These are phyloP conservation scores for Rhodophaea formosa DNA, from an alignment of 2,888 invertebrate species.

Conservation along the genomic window DNA sequence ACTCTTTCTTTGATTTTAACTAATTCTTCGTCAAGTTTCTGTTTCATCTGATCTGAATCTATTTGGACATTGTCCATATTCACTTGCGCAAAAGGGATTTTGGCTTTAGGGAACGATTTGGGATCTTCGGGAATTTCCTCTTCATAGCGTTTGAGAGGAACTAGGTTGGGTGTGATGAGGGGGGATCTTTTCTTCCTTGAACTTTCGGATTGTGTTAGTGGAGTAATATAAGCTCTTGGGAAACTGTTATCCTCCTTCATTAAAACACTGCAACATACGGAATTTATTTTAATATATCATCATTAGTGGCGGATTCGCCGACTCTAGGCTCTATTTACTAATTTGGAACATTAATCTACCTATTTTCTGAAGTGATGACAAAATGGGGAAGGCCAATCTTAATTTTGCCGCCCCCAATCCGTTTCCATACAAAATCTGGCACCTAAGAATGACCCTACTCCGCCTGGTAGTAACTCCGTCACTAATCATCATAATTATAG, in stretches of 20 bases:
- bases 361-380: no score
- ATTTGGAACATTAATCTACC: no score
- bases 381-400: no score
- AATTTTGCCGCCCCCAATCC: no score
- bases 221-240: conserved; percentile 1
- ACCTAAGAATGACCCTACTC: no score
- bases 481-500: no score
- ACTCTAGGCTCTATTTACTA: no score
- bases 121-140: background rate
- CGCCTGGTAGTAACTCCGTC: no score
- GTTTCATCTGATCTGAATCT: background rate
- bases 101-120: background rate
- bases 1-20: background rate
- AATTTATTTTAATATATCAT: no score
- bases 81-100: background rate
- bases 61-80: background rate
- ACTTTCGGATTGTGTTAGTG: background rate
- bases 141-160: background rate
- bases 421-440: no score
- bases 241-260: background rate
- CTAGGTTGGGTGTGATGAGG: background rate
- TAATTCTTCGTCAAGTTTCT: background rate
- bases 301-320: no score
- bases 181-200: background rate
- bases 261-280: background rate